A percentile compares a stretch with the other conserved stretches of the same genome.
Conservation (phyloP, 2,888 invertebrate species). For the Athripsodes cinereus region DNA sequence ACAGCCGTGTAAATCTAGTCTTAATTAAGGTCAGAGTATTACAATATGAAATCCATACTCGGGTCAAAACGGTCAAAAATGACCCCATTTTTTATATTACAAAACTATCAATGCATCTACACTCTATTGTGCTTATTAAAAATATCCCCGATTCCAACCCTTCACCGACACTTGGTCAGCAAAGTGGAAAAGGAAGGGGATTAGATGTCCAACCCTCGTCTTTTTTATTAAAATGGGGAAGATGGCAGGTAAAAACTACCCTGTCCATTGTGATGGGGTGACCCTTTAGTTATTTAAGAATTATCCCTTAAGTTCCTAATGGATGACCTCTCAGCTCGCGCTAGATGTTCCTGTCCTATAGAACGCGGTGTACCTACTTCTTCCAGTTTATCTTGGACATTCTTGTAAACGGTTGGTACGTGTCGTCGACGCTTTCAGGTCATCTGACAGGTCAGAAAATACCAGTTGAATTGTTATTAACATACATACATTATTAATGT, state of each 20-base stretch:
- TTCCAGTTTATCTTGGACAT: conserved; percentile 1
- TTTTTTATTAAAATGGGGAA: neutral
- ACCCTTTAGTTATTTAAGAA: conserved; percentile 9
- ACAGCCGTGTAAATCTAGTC: conserved; percentile 14
- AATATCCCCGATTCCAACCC: conserved; percentile 8
- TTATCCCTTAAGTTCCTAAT: conserved; percentile 8
- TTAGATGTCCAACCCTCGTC: conserved; percentile 7
- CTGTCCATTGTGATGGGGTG: conserved; percentile 9
- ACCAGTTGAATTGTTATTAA: conserved; percentile 17
- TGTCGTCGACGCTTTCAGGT: conserved; percentile 11
- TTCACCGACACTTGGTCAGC: conserved; percentile 21
- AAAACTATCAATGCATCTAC: conserved; percentile 17
- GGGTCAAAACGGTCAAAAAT: conserved; percentile 21
- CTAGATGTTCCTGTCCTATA: conserved; percentile 11
- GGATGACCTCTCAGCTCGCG: conserved; percentile 15
- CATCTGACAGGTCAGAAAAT: conserved; percentile 14
- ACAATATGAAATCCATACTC: conserved; percentile 15
- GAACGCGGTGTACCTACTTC: neutral
- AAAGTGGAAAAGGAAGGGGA: conserved; percentile 17
- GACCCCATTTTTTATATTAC: conserved; percentile 17
- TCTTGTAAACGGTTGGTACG: conserved; percentile 14
- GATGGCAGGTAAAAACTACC: conserved; percentile 9
- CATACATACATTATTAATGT: conserved; percentile 17
- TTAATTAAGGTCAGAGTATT: conserved; percentile 20
- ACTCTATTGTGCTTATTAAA: conserved; percentile 12